phyloP scores from a whole-genome alignment of 2,797 vertebrate species.

The Smutsia gigantea region DNA sequence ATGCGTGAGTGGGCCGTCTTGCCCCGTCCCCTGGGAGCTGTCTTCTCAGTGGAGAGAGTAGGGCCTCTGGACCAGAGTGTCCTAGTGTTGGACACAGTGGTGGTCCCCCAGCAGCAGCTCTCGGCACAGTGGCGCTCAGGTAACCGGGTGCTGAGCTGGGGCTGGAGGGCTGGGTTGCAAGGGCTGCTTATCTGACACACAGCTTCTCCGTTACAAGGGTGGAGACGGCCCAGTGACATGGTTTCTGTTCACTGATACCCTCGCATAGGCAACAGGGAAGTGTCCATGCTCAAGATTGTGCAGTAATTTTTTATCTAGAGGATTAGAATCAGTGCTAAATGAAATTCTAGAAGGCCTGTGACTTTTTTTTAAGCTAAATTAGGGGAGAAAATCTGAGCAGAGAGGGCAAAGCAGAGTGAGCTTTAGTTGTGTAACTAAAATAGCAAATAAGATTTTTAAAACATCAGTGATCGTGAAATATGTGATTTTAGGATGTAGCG shows the following conservation, averaged over 20 bases:
- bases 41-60: not conserved
- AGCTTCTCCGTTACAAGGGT: not conserved
- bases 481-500: not conserved
- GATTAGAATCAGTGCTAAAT: not conserved
- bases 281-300: not conserved
- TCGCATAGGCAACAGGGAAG: not conserved
- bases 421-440: not conserved
- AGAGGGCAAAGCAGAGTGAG: not conserved
- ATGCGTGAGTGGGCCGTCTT: not conserved
- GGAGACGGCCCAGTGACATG: not conserved
- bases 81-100: not conserved
- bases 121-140: not conserved
- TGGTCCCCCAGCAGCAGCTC: not conserved
- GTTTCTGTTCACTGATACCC: not conserved
- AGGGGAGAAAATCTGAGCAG: constrained; percentile 50
- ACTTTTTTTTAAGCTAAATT: not conserved
- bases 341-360: not conserved
- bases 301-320: not conserved
- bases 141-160: not conserved
- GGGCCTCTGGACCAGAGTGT: not conserved
- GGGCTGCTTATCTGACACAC: not conserved
- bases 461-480: constrained; percentile 53
- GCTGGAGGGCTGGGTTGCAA: not conserved
- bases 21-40: not conserved
- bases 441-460: constrained; percentile 47